Base-by-base conservation (phyloP, 2,888 invertebrate genomes). In the Lissonota sp. region DNA sequence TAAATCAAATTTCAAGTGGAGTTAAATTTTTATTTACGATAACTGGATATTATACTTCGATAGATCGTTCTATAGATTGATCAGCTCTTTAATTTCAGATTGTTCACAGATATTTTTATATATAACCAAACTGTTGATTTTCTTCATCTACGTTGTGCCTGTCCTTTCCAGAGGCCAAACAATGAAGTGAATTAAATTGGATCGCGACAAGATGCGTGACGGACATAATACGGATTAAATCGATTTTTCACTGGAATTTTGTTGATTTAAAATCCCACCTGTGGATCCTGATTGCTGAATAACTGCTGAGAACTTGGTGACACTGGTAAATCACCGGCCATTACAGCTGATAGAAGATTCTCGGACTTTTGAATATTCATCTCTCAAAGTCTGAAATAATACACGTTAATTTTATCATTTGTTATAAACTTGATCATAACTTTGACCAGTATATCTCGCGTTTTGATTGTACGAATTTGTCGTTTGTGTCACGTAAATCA, bases 301-400 rank as follows among this genome's bases (percentile, higher is more conserved):
- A 90, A 87, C 70, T 86, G 86, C 62, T 88, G 89, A 6, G 90
- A 87, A 63, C 87, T 87, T 8, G 88, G 75, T 64, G 90, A 89
- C 4, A 86, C 76, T 39, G 87, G 84, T 44, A 90, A 84, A 80
- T 90, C 90, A 51, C 86, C 85, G 49, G 88, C 84, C 70, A 90
- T 81, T 62, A 89, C 88, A 55, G 84, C 88, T 40, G 90, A 88
- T 10, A 90, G 83, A 57, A 89, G 87, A 73, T 86, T 86, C 39
- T 90, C 90, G 26, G 88, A 66, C 76, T 90, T 91, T 83, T 86
- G 88, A 46, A 87, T 86, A 86, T 88, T 91, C 90, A 91, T 91
- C 5, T 85, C 83, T 86, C 40, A 37, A 16, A 8, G 26, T 26
- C 26, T 26, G 26, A 26, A 26, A 26, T 26, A 26, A 26, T 26